Base-by-base conservation (phyloP, 2,113 vertebrate species). In the Sinocyclocheilus rhinocerous region DNA sequence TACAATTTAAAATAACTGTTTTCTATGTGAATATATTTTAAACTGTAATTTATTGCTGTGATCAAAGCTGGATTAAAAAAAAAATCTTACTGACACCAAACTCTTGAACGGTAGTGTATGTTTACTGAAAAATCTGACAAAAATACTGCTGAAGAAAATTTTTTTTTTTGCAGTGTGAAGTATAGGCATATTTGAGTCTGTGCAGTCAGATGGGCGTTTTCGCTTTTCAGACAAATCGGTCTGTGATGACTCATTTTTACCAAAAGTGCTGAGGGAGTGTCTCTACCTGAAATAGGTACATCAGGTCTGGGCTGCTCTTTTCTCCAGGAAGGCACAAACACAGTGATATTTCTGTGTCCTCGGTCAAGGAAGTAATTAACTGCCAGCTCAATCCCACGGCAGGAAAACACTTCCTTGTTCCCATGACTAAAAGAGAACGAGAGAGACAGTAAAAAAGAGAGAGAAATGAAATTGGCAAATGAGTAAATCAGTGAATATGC, bases 361-460 rank as follows among this genome's bases (percentile, higher is more conserved):
- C 97, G 94, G 86, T 97, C 96, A 91, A 97, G 95, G 89, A 99
- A 99, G 95, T 96, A 99, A 90, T 95, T 96, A 29, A 99, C 97
- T 3, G 98, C 96, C 85, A 99, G 93, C 61, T 96, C 95, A 87
- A 99, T 99, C 4, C 98, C 98, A 69, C 94, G 94, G 88, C 98
- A 99, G 76, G 98, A 99, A 89, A 99, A 99, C 80, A 97, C 95
- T 84, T 97, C 97, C 92, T 97, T 99, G 93, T 98, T 98, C 70
- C 97, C 97, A 2, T 99, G 98, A 91, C 98, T 99, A 91, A 69
- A 81, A 2, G 84, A 81, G n/a, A n/a, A 84, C 11, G 7, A 24
- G 16, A 63, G 39, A 55, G 1, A 73, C 7, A 42, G 20, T 11
- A 48, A 48, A 48, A 73, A 73, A 73, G 29, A 22, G n/a, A 65